Percentiles rank a stretch among this genome's conserved stretches.
phyloP scores from a whole-genome alignment of 92 coral and sea anemone species.

The Bergia sp. region DNA sequence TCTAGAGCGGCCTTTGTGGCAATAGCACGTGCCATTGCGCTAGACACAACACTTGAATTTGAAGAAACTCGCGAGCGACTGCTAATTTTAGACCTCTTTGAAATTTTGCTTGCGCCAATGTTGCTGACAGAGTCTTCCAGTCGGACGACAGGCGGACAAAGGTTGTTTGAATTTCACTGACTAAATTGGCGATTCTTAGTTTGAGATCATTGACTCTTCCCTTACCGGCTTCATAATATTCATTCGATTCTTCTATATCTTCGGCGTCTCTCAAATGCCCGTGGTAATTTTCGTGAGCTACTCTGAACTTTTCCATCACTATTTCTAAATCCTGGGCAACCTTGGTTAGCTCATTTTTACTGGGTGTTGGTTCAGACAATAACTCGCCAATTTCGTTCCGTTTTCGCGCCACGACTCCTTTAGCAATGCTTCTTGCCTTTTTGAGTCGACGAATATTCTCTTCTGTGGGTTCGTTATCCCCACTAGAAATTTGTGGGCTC shows the following conservation, averaged over 20 bases:
- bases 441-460: slow-evolving; percentile 37
- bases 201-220: slow-evolving; percentile 33
- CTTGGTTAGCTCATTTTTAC: background rate
- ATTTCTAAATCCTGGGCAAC: slow-evolving; percentile 16
- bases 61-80: background rate
- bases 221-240: slow-evolving; percentile 31
- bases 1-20: slow-evolving; percentile 39
- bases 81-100: slow-evolving; percentile 15
- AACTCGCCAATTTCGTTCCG: slow-evolving; percentile 46
- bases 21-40: slow-evolving; percentile 29
- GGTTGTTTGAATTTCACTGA: background rate
- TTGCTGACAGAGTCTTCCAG: slow-evolving; percentile 51
- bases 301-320: slow-evolving; percentile 19
- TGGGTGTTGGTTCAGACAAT: background rate
- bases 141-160: background rate
- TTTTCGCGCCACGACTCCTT: slow-evolving; percentile 39
- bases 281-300: slow-evolving; percentile 35
- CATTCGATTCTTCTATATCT: slow-evolving; percentile 45
- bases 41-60: background rate
- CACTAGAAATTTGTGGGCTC: no score
- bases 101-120: background rate
- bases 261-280: slow-evolving; percentile 35
- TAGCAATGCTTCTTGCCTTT: slow-evolving; percentile 31
- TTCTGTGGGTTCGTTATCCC: no score
- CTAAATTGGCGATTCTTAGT: background rate